Base-by-base conservation (phyloP, 1,140 invertebrate genomes). In the Calosoma granatense region DNA sequence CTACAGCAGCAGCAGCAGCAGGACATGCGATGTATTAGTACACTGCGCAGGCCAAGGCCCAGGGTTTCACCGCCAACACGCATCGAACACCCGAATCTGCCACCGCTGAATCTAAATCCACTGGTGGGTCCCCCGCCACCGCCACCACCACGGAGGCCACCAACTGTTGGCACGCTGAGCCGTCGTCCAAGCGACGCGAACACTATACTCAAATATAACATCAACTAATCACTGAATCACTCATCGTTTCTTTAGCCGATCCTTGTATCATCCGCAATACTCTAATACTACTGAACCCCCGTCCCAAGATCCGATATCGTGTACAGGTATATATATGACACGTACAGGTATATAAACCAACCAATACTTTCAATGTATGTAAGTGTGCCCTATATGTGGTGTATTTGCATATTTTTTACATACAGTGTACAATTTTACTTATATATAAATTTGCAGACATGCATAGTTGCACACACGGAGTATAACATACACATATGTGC, bases 81-180 rank as follows among this genome's bases (percentile, higher is more conserved):
- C 60, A 88, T 89, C 61, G 87, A 90, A 65, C 80, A 88, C 64
- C 87, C 86, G 0, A 90, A 90, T 70, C 72, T 90, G 43, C 86
- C 81, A 1, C 86, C 86, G 2, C 64, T 88, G 15, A 88, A 88
- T 65, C 74, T 88, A 1, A 82, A 87, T 65, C 84, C 84, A 4
- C 76, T 47, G 41, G 6, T 17, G 9, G 41, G 41, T 9, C 41
- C 41, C 9, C 41, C 41, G 17, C 41, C 41, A 11, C 41, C 41
- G 9, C 41, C 41, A 11, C 41, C 41, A 4, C 41, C 41, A 4
- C 9, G 41, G 17, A 47, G 41, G 41, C 9, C 41, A 12, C 15
- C 41, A 12, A 47, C 6, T 9, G 15, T 47, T 9, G 41, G 41
- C 9, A 47, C 41, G 4, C 41, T 47, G 6, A 11, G 9, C 15